phyloP scores from a whole-genome alignment of 2,888 invertebrate genomes.

The Busseola fusca region DNA sequence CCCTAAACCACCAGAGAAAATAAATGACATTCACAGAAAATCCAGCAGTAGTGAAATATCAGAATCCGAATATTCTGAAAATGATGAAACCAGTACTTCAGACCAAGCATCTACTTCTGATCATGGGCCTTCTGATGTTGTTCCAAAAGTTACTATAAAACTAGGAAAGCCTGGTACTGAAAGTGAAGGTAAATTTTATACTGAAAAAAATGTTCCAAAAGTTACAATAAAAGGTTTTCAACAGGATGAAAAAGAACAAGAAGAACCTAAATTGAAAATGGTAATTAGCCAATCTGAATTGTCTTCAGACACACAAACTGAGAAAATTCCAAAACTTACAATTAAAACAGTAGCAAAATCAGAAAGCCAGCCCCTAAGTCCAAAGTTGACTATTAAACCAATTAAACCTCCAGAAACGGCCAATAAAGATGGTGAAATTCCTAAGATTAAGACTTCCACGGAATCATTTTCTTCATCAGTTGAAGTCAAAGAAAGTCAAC shows the following conservation, averaged over 20 bases:
- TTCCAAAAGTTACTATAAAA: constrained; percentile 87
- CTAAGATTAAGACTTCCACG: constrained; percentile 74
- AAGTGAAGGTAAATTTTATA: constrained; percentile 83
- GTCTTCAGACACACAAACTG: constrained; percentile 69
- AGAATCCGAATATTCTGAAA: constrained; percentile 87
- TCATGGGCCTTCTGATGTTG: constrained; percentile 77
- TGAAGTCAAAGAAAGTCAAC: constrained; percentile 78
- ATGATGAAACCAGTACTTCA: constrained; percentile 87
- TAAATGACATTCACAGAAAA: constrained; percentile 84
- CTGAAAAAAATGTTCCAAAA: constrained; percentile 84
- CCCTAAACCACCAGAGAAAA: constrained; percentile 82
- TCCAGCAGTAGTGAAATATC: constrained; percentile 88
- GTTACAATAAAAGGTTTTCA: constrained; percentile 83
- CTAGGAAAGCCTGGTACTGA: constrained; percentile 84
- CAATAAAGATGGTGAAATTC: constrained; percentile 71
- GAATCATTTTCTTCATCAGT: constrained; percentile 71
- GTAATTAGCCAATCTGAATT: constrained; percentile 80
- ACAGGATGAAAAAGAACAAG: constrained; percentile 77
- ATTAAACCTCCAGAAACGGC: constrained; percentile 77
- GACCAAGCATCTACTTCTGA: constrained; percentile 84
- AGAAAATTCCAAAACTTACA: constrained; percentile 84
- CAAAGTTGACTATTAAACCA: constrained; percentile 87
- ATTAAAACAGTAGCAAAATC: constrained; percentile 82
- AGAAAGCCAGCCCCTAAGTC: constrained; percentile 82
- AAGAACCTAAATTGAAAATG: constrained; percentile 81